Percentiles rank a stretch among this genome's conserved stretches.
Conservation (phyloP, 2,888 invertebrate species). For the Phanerotoma sp. region DNA sequence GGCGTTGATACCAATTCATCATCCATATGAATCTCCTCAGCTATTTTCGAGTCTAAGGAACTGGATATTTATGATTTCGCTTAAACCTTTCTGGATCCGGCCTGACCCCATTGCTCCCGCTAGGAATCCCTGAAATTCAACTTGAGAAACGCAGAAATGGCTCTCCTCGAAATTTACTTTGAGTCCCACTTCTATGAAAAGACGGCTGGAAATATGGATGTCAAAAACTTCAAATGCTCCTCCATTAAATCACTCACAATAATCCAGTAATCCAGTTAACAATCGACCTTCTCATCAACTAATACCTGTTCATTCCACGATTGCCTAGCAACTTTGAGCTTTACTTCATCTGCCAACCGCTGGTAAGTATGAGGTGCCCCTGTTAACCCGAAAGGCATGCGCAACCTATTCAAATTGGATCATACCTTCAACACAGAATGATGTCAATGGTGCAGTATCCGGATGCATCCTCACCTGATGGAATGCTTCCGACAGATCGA, state of each 20-base stretch:
- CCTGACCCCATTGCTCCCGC: constrained; percentile 26
- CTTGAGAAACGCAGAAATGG: constrained; percentile 26
- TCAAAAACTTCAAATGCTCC: constrained; percentile 20
- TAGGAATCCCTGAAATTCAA: constrained; percentile 27
- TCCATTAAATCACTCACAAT: constrained; percentile 24
- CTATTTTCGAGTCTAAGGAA: constrained; percentile 16
- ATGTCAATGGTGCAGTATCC: constrained; percentile 13
- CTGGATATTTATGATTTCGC: constrained; percentile 22
- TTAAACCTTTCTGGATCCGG: constrained; percentile 28
- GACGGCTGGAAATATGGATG: constrained; percentile 18
- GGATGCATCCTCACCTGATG: not conserved
- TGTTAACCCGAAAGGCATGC: constrained; percentile 31
- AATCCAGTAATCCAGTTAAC: constrained; percentile 29
- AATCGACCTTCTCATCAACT: constrained; percentile 11
- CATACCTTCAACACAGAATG: constrained; percentile 27
- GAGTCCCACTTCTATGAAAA: constrained; percentile 22
- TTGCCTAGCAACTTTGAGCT: constrained; percentile 23
- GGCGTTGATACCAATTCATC: constrained; percentile 30
- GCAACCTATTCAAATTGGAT: constrained; percentile 23
- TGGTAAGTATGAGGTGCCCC: constrained; percentile 29
- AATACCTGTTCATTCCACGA: constrained; percentile 13
- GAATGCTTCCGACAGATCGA: not conserved
- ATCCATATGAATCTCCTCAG: constrained; percentile 27
- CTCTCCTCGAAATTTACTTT: constrained; percentile 28
- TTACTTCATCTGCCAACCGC: not conserved